A percentile compares a stretch with the other conserved stretches of the same genome.
Evolutionary conservation across 2,113 vertebrate genomes (phyloP).

Genomic region (Catharus minimus): DNA sequence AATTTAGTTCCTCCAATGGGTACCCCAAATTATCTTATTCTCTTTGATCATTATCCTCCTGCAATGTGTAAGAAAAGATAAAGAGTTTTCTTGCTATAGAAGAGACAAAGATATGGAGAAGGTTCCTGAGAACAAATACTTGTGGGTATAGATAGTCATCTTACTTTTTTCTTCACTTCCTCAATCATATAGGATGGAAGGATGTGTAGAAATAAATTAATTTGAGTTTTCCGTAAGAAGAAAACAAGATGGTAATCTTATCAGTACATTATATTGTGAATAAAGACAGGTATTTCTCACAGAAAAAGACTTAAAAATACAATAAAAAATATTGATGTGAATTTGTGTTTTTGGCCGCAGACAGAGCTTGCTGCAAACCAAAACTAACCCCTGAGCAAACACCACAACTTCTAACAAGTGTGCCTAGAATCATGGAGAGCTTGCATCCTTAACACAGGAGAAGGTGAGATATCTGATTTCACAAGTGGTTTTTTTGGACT

Average conservation of each 20-base stretch:
- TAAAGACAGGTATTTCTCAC: neutral
- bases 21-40: neutral
- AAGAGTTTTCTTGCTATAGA: neutral
- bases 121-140: neutral
- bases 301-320: neutral
- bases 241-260: neutral
- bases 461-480: neutral
- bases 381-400: neutral
- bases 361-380: neutral
- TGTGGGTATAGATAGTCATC: neutral
- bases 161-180: neutral
- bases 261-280: accelerated
- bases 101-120: neutral
- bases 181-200: neutral
- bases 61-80: neutral
- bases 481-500: neutral
- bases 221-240: neutral
- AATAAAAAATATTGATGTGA: neutral
- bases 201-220: neutral
- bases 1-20: neutral
- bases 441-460: neutral
- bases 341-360: neutral
- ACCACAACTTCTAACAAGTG: neutral
- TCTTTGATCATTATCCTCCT: neutral
- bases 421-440: neutral